These are phyloP conservation scores for Psilopogon haemacephalus DNA, from an alignment of 2,113 vertebrate genomes.

Conservation along the genomic window DNA sequence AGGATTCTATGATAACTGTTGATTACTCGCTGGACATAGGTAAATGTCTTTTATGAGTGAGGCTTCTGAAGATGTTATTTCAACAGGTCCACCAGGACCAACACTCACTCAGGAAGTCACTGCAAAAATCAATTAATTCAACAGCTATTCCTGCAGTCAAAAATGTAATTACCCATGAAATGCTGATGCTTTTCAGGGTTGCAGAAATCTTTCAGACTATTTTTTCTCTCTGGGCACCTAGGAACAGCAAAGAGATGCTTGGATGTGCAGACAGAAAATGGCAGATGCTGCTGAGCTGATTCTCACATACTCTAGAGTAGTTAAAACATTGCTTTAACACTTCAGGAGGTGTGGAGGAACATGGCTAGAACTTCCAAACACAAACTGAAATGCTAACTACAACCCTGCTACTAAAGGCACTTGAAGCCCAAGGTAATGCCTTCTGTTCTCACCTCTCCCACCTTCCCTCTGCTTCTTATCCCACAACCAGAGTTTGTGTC, in stretches of 20 bases:
- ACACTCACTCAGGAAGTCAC: background rate
- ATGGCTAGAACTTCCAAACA: background rate
- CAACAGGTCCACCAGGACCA: background rate
- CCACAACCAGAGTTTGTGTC: background rate
- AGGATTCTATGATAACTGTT: background rate
- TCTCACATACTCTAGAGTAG: background rate
- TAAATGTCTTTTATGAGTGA: background rate
- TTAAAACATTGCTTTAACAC: rapidly evolving
- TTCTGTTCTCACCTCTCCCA: background rate
- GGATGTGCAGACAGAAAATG: background rate
- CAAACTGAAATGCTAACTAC: background rate
- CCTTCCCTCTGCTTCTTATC: background rate
- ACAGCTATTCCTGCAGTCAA: conserved; percentile 4
- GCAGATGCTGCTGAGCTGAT: background rate
- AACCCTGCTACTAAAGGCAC: rapidly evolving
- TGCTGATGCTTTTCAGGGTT: background rate
- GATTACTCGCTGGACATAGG: background rate
- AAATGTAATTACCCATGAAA: conserved; percentile 24
- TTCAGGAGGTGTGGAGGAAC: background rate
- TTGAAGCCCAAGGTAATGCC: rapidly evolving
- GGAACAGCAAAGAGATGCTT: background rate
- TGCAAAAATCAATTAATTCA: conserved; percentile 42
- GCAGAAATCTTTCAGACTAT: background rate
- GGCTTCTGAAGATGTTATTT: background rate
- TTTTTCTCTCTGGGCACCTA: background rate